These are phyloP conservation scores for Rhinophrynus dorsalis DNA, from an alignment of 2,797 vertebrate genomes.

Conservation along the genomic window DNA sequence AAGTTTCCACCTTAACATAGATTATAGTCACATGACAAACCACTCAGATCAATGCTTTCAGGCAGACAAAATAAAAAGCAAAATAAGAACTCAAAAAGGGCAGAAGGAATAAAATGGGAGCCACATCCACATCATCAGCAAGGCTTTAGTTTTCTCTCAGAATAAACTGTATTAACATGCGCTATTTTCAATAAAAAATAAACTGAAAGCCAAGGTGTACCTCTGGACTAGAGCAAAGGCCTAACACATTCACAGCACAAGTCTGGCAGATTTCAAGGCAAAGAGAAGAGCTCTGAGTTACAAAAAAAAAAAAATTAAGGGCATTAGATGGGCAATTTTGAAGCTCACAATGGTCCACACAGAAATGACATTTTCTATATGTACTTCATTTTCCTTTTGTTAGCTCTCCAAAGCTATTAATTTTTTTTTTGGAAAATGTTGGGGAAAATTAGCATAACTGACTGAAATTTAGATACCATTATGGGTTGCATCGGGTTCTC, in stretches of 20 bases:
- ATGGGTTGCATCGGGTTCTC: conserved; percentile 16
- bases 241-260: conserved; percentile 87
- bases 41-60: conserved; percentile 74
- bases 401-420: conserved; percentile 13
- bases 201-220: conserved; percentile 56
- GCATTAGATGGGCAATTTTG: conserved; percentile 18
- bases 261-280: conserved; percentile 85
- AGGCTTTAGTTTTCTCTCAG: conserved; percentile 35
- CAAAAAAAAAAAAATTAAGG: conserved; percentile 58
- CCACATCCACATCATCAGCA: conserved; percentile 46
- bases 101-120: conserved; percentile 23
- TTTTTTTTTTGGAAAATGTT: background rate
- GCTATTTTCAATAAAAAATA: conserved; percentile 33
- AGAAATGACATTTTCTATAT: conserved; percentile 42
- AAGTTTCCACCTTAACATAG: conserved; percentile 79
- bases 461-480: conserved; percentile 15
- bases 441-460: conserved; percentile 14
- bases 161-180: conserved; percentile 41
- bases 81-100: conserved; percentile 17
- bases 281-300: conserved; percentile 79
- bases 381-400: conserved; percentile 25
- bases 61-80: conserved; percentile 65
- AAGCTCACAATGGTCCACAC: conserved; percentile 44
- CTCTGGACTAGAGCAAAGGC: conserved; percentile 44
- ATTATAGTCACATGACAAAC: conserved; percentile 73